phyloP scores from a whole-genome alignment of 2,113 vertebrate species.

The Semnopithecus entellus region DNA sequence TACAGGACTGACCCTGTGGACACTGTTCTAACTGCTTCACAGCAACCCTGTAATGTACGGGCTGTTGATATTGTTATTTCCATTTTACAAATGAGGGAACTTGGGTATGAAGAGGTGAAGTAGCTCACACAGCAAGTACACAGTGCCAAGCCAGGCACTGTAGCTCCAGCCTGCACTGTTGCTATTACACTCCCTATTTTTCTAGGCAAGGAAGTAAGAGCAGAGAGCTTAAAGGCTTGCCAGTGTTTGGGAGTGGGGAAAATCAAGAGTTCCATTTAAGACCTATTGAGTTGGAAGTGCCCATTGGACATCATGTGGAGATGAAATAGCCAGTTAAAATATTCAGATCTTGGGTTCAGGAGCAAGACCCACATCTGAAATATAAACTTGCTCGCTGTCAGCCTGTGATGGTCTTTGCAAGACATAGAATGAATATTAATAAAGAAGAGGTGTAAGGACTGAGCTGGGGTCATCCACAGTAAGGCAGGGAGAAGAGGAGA shows the following conservation, averaged over 20 bases:
- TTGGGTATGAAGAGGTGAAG: neutral
- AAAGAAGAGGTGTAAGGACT: neutral
- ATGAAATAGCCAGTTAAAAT: neutral
- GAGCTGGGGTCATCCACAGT: accelerated
- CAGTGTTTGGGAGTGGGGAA: accelerated
- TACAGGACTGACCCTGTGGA: accelerated
- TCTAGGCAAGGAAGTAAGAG: neutral
- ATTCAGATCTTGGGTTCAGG: neutral
- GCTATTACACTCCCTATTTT: neutral
- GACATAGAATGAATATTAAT: neutral
- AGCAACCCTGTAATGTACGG: accelerated
- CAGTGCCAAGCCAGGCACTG: accelerated
- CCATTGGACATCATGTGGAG: accelerated
- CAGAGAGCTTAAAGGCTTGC: neutral
- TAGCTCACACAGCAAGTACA: accelerated
- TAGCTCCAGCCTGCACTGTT: neutral
- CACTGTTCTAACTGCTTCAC: neutral
- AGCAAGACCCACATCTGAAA: neutral
- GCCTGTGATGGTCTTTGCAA: neutral
- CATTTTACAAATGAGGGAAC: neutral
- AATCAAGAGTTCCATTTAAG: accelerated
- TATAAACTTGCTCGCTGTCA: neutral
- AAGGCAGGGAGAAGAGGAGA: neutral
- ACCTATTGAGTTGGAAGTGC: neutral
- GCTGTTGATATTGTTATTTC: too few relatives aligned